Percentiles rank a stretch among this genome's conserved stretches.
Evolutionary conservation across 2,888 invertebrate genomes (phyloP).

Genomic region (Podabrus alpinus): DNA sequence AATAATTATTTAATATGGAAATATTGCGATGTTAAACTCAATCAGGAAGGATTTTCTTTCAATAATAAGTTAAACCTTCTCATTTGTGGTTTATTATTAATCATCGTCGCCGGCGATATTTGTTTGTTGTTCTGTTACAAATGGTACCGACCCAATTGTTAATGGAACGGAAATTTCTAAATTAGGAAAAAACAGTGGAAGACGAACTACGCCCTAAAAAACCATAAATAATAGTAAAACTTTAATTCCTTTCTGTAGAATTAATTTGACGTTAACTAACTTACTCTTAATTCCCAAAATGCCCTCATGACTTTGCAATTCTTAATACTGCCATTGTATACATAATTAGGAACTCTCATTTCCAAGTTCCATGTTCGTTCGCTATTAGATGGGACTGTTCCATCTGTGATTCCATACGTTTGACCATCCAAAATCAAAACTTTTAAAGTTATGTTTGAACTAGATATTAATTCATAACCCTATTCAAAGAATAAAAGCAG

Average conservation of each 20-base stretch:
- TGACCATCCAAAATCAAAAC: background rate
- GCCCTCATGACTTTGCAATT: slow-evolving; percentile 3
- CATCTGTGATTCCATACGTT: slow-evolving; percentile 1
- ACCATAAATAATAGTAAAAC: background rate
- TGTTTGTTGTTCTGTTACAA: background rate
- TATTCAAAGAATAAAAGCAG: too few relatives aligned
- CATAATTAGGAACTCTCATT: slow-evolving; percentile 3
- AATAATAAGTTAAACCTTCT: background rate
- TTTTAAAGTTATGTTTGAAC: background rate
- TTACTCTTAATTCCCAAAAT: slow-evolving; percentile 12
- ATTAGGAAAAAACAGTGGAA: slow-evolving; percentile 10
- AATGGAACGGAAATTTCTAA: background rate
- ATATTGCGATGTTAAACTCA: too few relatives aligned
- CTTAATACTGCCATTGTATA: background rate
- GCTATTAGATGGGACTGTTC: background rate
- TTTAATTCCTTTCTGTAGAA: background rate
- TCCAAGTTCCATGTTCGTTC: slow-evolving; percentile 17
- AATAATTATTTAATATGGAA: too few relatives aligned
- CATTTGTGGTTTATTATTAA: background rate
- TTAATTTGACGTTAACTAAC: background rate
- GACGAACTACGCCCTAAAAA: slow-evolving; percentile 12
- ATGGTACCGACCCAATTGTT: slow-evolving; percentile 6
- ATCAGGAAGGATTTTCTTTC: too few relatives aligned
- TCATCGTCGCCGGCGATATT: background rate
- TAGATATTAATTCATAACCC: slow-evolving; percentile 1